Conservation (phyloP, 53 echinoderm and acorn worm genomes). For the Glandiceps talaboti region DNA sequence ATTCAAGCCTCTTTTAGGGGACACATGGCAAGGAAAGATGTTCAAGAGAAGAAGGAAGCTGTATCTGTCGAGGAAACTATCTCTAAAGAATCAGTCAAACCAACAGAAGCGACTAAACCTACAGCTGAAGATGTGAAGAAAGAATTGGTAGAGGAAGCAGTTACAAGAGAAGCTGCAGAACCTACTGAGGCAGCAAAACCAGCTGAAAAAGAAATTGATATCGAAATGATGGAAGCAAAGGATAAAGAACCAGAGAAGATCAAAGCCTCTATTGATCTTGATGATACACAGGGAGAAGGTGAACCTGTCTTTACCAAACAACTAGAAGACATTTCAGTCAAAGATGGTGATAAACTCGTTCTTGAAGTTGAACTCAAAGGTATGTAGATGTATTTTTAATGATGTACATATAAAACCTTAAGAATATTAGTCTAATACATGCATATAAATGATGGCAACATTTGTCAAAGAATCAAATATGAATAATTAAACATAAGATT, state of each 20-base stretch:
- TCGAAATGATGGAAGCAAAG: conserved; percentile 9
- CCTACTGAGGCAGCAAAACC: conserved; percentile 3
- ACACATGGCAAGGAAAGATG: background rate
- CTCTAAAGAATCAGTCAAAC: background rate
- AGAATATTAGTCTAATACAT: too few relatives aligned
- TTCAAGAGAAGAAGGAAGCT: conserved; percentile 10
- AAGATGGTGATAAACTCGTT: conserved; percentile 71
- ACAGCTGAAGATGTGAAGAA: too few relatives aligned
- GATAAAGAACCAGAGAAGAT: conserved; percentile 15
- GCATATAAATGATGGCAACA: too few relatives aligned
- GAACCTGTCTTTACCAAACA: conserved; percentile 53
- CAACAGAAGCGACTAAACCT: conserved; percentile 1
- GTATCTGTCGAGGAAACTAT: conserved; percentile 19
- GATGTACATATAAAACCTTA: too few relatives aligned
- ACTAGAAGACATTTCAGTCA: conserved; percentile 54
- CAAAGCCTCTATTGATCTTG: conserved; percentile 14
- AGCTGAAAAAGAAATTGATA: conserved; percentile 6
- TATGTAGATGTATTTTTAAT: too few relatives aligned
- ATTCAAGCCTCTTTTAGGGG: conserved; percentile 2
- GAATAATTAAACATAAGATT: too few relatives aligned
- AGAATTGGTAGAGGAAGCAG: background rate
- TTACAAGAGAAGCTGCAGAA: conserved; percentile 13
- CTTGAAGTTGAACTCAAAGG: conserved; percentile 81
- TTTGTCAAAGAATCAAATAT: too few relatives aligned
- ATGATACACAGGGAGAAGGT: conserved; percentile 55